A percentile compares a stretch with the other conserved stretches of the same genome.
Conservation (phyloP, 2,888 invertebrate genomes). For the Marasmarcha lunaedactyla region DNA sequence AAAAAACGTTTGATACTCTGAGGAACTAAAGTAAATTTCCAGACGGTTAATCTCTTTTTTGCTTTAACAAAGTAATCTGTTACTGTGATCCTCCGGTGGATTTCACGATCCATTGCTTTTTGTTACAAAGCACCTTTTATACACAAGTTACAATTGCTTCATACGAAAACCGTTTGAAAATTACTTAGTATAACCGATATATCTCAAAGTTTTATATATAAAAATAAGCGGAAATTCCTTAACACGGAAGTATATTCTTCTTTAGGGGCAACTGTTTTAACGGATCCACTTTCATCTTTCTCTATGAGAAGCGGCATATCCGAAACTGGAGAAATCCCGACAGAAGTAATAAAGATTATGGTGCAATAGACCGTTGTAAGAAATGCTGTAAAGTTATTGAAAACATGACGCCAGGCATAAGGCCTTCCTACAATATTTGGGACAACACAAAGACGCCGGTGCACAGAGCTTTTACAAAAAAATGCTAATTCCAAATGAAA, state of each 20-base stretch:
- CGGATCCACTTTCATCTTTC: constrained; percentile 1
- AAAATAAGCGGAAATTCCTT: background rate
- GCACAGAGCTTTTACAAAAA: constrained; percentile 31
- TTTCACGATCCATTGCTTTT: constrained; percentile 26
- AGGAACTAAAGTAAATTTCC: background rate
- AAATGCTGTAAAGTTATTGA: constrained; percentile 18
- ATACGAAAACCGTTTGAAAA: no score
- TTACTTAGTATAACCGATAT: no score
- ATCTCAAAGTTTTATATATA: no score
- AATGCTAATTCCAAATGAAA: constrained; percentile 26
- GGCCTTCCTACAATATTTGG: background rate
- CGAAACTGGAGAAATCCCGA: background rate
- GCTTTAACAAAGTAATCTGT: constrained; percentile 18
- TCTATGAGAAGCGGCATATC: background rate
- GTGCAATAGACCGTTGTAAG: constrained; percentile 19
- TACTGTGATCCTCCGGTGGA: constrained; percentile 23
- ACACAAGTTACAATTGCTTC: no score
- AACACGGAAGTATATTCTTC: constrained; percentile 1
- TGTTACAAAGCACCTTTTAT: constrained; percentile 6
- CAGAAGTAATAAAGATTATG: constrained; percentile 1
- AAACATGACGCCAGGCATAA: constrained; percentile 19
- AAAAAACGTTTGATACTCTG: constrained; percentile 12
- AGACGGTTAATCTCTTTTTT: constrained; percentile 29
- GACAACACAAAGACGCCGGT: constrained; percentile 25
- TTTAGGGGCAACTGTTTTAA: background rate